These are phyloP conservation scores for Pachycephala philippinensis DNA, from an alignment of 2,113 vertebrate genomes.

Conservation along the genomic window DNA sequence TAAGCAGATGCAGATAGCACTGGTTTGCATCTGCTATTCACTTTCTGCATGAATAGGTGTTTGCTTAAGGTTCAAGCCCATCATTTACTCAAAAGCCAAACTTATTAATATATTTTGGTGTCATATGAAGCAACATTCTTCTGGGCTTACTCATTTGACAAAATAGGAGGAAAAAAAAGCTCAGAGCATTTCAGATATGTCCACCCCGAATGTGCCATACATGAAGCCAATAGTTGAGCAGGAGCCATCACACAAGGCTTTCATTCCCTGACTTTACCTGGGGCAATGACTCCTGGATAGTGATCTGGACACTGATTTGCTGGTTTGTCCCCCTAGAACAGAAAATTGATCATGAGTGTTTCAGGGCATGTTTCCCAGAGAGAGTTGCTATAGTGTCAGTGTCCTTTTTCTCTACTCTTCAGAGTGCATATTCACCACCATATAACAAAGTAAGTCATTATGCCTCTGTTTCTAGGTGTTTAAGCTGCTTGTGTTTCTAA, in stretches of 20 bases:
- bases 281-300: not conserved
- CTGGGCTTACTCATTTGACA: not conserved
- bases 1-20: not conserved
- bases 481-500: conserved; percentile 12
- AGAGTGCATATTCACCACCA: not conserved
- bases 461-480: conserved; percentile 15
- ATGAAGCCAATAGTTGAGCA: not conserved
- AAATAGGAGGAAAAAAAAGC: not conserved
- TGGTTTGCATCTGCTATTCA: not conserved
- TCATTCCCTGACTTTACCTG: not conserved
- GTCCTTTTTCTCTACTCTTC: not conserved
- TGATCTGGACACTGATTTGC: not conserved
- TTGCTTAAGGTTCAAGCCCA: not conserved
- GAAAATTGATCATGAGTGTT: not conserved
- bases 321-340: not conserved
- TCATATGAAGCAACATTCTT: not conserved
- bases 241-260: not conserved
- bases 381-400: not conserved
- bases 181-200: not conserved
- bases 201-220: not conserved
- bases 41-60: not conserved
- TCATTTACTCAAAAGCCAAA: not conserved
- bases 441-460: not conserved
- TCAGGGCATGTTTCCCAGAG: not conserved
- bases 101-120: not conserved